Evolutionary conservation across 2,113 vertebrate genomes (phyloP), one percentile per base, ranked within the genome.

Genomic region (Herpailurus yagouaroundi): DNA sequence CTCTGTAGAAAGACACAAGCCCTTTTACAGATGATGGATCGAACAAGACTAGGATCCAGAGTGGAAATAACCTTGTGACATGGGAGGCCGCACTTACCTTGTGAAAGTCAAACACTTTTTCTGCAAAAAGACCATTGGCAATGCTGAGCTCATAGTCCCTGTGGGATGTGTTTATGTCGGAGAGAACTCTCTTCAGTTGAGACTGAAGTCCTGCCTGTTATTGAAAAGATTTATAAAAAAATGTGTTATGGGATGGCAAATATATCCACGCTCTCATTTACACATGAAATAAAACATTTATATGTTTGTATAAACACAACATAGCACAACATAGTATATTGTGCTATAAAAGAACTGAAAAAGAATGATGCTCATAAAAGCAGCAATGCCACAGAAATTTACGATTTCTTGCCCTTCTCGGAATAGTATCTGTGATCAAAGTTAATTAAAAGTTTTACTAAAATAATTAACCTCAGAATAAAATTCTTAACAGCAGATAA

Each of bases 121-220:
- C 98, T 41, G 60, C 95, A 89, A 98, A 98, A 57, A 98, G 68
- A 31, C 97, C 97, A n/a, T 97, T 98, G 84, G 57, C 97, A n/a
- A 98, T 97, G 69, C 68, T 97, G 84, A 98, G 93, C 8, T 98
- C 86, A 33, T 98, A 98, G 66, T 81, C 84, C 9, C 96, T 91
- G 45, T 97, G 97, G 36, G 82, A 60, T 88, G 92, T 14, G 25
- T 98, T 98, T 95, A 98, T 95, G 31, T 96, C 83, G 11, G 95
- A 77, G 9, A 98, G 97, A 92, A 97, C 41, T 55, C 77, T 96
- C 87, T 97, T 87, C 92, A 98, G 57, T 36, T 97, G 97, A 90
- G 48, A 52, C 23, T 97, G 97, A 57, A 98, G 36, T 76, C n/a
- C 76, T 91, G 60, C n/a, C 97, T 97, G 57, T 33, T 83, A 77